Evolutionary conservation across 2,888 invertebrate genomes (phyloP).

Genomic region (Zhuqinia jingwanae): DNA sequence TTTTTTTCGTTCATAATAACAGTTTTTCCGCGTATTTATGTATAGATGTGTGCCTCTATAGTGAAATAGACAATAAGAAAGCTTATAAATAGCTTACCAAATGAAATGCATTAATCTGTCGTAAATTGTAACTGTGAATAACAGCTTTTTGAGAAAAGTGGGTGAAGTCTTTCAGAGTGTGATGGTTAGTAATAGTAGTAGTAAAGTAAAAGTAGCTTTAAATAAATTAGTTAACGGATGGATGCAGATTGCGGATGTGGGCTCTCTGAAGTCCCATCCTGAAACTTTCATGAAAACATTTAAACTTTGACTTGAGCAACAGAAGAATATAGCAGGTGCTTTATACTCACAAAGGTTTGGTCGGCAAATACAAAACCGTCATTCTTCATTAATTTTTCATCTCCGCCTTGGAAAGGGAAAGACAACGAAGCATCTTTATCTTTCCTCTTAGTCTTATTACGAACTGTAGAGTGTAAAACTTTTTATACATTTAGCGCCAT

Average conservation of each 20-base stretch:
- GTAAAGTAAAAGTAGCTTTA: neutral
- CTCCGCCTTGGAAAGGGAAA: neutral
- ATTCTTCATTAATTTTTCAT: too few relatives aligned
- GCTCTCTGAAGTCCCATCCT: neutral
- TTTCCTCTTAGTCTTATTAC: too few relatives aligned
- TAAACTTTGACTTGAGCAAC: constrained; percentile 33
- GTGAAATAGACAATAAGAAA: too few relatives aligned
- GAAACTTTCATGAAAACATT: neutral
- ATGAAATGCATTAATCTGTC: neutral
- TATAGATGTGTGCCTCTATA: too few relatives aligned
- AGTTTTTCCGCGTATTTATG: too few relatives aligned
- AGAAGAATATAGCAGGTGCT: too few relatives aligned
- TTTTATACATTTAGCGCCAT: too few relatives aligned
- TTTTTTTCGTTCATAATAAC: too few relatives aligned
- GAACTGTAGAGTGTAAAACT: too few relatives aligned
- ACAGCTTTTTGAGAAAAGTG: constrained; percentile 15
- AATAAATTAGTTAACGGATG: neutral
- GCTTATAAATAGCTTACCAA: neutral
- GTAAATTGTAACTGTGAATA: constrained; percentile 7
- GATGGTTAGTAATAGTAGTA: neutral
- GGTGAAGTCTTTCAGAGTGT: neutral
- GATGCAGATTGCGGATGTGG: neutral
- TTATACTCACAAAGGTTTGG: constrained; percentile 14
- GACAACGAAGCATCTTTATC: neutral
- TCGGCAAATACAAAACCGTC: neutral